These are phyloP conservation scores for Junonia oenone DNA, from an alignment of 2,888 invertebrate species.

Conservation along the genomic window DNA sequence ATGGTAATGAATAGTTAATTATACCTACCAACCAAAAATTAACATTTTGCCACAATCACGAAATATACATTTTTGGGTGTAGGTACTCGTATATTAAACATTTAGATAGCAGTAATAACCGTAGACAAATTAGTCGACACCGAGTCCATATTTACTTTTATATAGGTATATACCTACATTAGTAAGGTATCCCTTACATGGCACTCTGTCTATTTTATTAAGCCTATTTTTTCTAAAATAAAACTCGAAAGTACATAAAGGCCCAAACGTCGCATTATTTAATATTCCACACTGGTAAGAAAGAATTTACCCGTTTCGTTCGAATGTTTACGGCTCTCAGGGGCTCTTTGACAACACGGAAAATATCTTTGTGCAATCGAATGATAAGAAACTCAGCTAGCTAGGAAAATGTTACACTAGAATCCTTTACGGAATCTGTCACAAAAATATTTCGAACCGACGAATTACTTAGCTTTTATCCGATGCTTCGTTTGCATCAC, in stretches of 20 bases:
- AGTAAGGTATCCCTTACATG: neutral
- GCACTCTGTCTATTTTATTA: neutral
- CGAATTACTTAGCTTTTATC: too few relatives aligned
- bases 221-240: neutral
- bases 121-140: too few relatives aligned
- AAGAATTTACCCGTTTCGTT: constrained; percentile 19
- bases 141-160: too few relatives aligned
- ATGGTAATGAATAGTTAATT: too few relatives aligned
- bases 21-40: too few relatives aligned
- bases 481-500: too few relatives aligned
- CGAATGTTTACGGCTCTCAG: constrained; percentile 27
- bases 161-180: too few relatives aligned
- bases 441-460: too few relatives aligned
- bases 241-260: neutral
- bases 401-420: neutral
- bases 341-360: constrained; percentile 18
- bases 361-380: constrained; percentile 14
- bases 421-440: neutral
- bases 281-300: constrained; percentile 37
- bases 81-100: too few relatives aligned
- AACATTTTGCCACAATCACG: too few relatives aligned
- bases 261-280: constrained; percentile 32
- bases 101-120: too few relatives aligned
- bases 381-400: constrained; percentile 3
- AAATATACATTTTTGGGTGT: too few relatives aligned